Evolutionary conservation across 1,140 invertebrate species (phyloP), one percentile per base, ranked within the genome.

Genomic region (Trissolcus basalis): DNA sequence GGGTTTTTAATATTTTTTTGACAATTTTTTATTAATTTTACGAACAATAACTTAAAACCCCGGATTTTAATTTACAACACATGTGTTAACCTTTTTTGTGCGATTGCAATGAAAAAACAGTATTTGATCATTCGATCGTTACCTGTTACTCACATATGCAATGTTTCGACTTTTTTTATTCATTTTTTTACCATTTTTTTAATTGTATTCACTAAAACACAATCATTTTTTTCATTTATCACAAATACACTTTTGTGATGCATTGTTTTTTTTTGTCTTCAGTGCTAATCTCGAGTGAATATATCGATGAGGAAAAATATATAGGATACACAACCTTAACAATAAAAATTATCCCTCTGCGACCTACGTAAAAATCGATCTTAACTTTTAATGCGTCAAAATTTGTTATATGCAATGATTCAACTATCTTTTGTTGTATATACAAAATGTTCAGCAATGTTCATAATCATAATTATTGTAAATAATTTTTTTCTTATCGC

Each of bases 391-490:
- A 68, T 35, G 45, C 48, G 19, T 68, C 39, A 27, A 49, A 59
- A 54, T 10, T 69, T 54, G 54, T 54, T 54, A 69, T 56, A 60
- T 43, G 56, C 43, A 55, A 68, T 13, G 27, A 12, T 60, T 47
- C 14, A 54, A 48, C 47, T 61, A 55, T 56, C 41, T 69, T 39
- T 50, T 49, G 16, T 69, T 61, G 1, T 44, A 70, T 70, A 43
- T 70, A 70, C 67, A 70, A 55, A 70, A 61, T 70, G 50, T 70
- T 61, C 50, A 54, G n/a, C n/a, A n/a, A n/a, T 49, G 19, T 27
- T 27, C 19, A 27, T 35, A 58, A 44, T 44, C 7, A 13, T 44
- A 56, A 11, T 56, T 8, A 36, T 8, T 16, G 11, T 44, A 14
- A 13, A 39, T 36, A 13, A 7, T 12, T 54, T 19, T 13, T 12